Evolutionary conservation across 2,797 vertebrate genomes (phyloP).

Genomic region (Phrynocephalus vlangalii): DNA sequence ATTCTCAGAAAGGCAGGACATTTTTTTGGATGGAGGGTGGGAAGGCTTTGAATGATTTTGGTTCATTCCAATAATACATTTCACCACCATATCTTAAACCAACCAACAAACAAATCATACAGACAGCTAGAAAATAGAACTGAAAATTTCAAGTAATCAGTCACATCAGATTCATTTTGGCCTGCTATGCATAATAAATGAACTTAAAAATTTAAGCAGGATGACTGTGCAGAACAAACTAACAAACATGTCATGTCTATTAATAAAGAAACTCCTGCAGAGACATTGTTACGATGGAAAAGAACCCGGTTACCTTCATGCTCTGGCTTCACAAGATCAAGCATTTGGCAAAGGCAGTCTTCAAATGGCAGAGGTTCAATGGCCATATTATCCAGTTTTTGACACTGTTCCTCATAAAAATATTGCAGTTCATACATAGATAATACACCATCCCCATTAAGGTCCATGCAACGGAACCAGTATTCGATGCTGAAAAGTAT

Average conservation of each 20-base stretch:
- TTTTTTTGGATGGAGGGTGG: not conserved
- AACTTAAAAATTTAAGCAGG: not conserved
- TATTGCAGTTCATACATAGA: slow-evolving; percentile 96
- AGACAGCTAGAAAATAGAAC: not conserved
- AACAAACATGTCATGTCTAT: not conserved
- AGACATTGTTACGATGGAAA: slow-evolving; percentile 27
- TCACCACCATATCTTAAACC: not conserved
- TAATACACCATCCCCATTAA: slow-evolving; percentile 93
- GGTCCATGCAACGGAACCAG: slow-evolving; percentile 99
- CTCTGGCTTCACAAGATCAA: slow-evolving; percentile 92
- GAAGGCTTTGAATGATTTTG: not conserved
- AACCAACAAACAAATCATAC: not conserved
- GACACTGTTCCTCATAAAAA: slow-evolving; percentile 96
- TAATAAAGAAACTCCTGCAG: not conserved
- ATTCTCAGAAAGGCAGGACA: not conserved
- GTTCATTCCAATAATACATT: not conserved
- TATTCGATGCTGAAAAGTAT: slow-evolving; percentile 89
- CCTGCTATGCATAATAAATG: not conserved
- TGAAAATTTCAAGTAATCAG: not conserved
- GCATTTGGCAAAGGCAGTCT: slow-evolving; percentile 97
- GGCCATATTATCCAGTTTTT: slow-evolving; percentile 90
- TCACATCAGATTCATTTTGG: not conserved
- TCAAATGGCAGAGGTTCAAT: slow-evolving; percentile 94
- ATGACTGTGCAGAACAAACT: not conserved
- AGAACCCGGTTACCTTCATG: slow-evolving; percentile 80